Evolutionary conservation across 2,888 invertebrate species (phyloP), one percentile per base, ranked within the genome.

Genomic region (Plebejus melissa): DNA sequence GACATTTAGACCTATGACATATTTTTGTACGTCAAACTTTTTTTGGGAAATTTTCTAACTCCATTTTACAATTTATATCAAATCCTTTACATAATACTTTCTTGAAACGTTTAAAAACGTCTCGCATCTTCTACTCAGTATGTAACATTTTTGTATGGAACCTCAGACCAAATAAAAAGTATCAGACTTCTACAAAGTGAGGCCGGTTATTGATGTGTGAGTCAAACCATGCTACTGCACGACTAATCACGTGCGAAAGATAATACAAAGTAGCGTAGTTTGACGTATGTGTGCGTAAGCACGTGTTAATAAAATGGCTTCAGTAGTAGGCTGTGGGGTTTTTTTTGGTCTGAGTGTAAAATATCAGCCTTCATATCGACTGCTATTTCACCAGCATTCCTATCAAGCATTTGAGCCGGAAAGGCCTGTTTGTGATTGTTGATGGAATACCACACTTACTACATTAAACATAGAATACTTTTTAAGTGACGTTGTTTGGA

Each of bases 401-500:
- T 78, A 75, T 76, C 72, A 57, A 79, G 79, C 79, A 79, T 79
- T 79, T 79, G 71, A 58, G 71, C 75, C 60, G 78, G 78, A 72
- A 76, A 71, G 76, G 74, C 75, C 16, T 60, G 22, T 16, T 60
- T 50, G 13, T 70, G 70, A 46, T 69, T 65, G 76, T 76, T 69
- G 65, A 57, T 72, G 32, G 50, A 76, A 65, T 76, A 74, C 70
- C 74, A 71, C 71, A 28, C 70, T 74, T 65, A 69, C 36, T 22
- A 7, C 36, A 70, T 71, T 72, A 32, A 16, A 41, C 41, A 6
- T 70, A 70, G 70, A 70, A n/a, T 69, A 69, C 70, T 70, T 70
- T 13, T 70, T 70, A 41, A 41, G 41, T 70, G 65, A 65, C 65
- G 65, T 70, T 54, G 32, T 70, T 72, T 50, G 72, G 54, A 72